Evolutionary conservation across 2,888 invertebrate species (phyloP).

Genomic region (Colostygia pectinataria): DNA sequence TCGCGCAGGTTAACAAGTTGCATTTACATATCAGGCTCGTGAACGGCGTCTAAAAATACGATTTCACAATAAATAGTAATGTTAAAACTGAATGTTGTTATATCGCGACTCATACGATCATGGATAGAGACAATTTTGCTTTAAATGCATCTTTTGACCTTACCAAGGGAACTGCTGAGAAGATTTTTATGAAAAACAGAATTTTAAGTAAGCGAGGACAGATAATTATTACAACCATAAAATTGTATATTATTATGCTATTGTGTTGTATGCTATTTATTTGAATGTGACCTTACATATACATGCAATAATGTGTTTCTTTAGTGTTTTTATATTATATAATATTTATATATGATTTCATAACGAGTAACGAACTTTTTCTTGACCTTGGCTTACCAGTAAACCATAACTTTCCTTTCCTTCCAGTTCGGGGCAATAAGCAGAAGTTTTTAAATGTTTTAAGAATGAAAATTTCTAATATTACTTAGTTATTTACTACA

Average conservation of each 20-base stretch:
- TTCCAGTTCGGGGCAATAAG: too few species aligned
- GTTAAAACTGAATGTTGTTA: conserved; percentile 32
- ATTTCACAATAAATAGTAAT: conserved; percentile 50
- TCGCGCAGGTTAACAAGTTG: conserved; percentile 56
- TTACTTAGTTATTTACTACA: too few species aligned
- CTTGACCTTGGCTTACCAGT: background rate
- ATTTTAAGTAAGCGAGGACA: background rate
- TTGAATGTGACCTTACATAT: too few species aligned
- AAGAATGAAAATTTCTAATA: too few species aligned
- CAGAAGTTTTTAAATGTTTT: too few species aligned
- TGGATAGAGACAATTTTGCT: conserved; percentile 7
- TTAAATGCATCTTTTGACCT: conserved; percentile 2
- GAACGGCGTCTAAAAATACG: conserved; percentile 69
- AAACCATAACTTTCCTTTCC: too few species aligned
- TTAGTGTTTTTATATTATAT: too few species aligned
- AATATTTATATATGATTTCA: too few species aligned
- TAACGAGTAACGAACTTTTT: background rate
- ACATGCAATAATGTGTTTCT: too few species aligned
- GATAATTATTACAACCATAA: background rate
- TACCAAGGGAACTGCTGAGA: background rate
- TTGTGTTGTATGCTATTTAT: too few species aligned
- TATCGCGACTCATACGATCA: conserved; percentile 19
- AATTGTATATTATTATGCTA: background rate
- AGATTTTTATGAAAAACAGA: too few species aligned
- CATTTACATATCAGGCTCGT: conserved; percentile 67